phyloP scores from a whole-genome alignment of 53 echinoderm and acorn worm species.

The Mesocentrotus franciscanus region DNA sequence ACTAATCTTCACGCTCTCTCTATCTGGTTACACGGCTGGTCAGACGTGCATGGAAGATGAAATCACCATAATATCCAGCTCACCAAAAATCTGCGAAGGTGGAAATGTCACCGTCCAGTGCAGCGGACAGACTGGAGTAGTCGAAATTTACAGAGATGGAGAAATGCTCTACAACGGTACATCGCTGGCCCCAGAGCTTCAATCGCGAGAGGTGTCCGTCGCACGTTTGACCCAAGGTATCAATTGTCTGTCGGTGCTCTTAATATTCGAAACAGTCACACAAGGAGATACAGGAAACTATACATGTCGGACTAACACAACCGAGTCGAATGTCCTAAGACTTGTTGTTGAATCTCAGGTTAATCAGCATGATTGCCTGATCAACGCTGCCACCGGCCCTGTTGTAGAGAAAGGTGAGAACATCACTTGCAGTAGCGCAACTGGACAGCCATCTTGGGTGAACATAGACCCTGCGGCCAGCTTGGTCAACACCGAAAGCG shows the following conservation, averaged over 20 bases:
- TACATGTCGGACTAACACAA: constrained; percentile 30
- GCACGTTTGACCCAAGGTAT: too few relatives aligned
- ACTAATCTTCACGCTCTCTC: neutral
- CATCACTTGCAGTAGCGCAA: neutral
- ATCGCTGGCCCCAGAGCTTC: neutral
- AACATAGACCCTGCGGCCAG: neutral
- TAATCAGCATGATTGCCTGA: neutral
- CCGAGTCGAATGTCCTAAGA: neutral
- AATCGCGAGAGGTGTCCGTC: neutral
- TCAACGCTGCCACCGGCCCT: constrained; percentile 11
- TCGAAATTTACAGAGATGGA: constrained; percentile 17
- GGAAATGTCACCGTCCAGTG: neutral
- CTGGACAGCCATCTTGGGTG: constrained; percentile 21
- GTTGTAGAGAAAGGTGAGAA: constrained; percentile 23
- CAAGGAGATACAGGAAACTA: constrained; percentile 23
- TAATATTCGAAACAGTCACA: neutral
- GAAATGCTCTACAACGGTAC: neutral
- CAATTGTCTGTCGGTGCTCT: neutral
- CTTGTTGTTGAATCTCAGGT: constrained; percentile 23
- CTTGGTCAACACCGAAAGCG: neutral
- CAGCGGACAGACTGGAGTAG: neutral
- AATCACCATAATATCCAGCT: neutral
- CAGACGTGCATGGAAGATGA: neutral
- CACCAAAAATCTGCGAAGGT: neutral
- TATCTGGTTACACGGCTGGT: neutral